Conservation (phyloP, 2,797 vertebrate species). For the Enteromius unitaeniatus region DNA sequence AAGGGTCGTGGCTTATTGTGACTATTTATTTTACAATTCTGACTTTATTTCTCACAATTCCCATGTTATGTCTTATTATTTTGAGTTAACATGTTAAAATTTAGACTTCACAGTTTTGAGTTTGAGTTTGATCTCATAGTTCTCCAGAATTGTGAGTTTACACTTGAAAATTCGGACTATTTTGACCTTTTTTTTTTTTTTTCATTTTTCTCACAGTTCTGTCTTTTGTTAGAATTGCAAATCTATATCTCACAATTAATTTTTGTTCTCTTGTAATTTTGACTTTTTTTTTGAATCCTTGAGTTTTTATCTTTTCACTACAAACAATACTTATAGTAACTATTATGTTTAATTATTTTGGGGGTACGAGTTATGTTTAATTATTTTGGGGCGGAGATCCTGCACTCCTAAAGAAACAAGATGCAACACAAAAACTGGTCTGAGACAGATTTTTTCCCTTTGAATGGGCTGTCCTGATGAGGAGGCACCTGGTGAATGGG, state of each 20-base stretch:
- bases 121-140: background rate
- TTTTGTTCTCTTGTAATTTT: background rate
- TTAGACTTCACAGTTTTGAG: background rate
- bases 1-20: background rate
- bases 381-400: background rate
- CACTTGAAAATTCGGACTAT: background rate
- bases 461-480: constrained; percentile 30
- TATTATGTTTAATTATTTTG: background rate
- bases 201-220: too few relatives aligned
- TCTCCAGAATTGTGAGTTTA: background rate
- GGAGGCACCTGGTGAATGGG: constrained; percentile 55
- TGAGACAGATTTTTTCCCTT: constrained; percentile 16
- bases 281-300: background rate
- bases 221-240: too few relatives aligned
- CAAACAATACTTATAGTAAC: too few relatives aligned
- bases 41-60: background rate
- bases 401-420: background rate
- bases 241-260: background rate
- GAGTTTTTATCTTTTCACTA: background rate
- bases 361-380: too few relatives aligned
- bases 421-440: background rate
- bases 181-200: too few relatives aligned
- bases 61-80: background rate
- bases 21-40: background rate
- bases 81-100: background rate